Conservation (phyloP, 2,113 vertebrate species). For the Murina feae region DNA sequence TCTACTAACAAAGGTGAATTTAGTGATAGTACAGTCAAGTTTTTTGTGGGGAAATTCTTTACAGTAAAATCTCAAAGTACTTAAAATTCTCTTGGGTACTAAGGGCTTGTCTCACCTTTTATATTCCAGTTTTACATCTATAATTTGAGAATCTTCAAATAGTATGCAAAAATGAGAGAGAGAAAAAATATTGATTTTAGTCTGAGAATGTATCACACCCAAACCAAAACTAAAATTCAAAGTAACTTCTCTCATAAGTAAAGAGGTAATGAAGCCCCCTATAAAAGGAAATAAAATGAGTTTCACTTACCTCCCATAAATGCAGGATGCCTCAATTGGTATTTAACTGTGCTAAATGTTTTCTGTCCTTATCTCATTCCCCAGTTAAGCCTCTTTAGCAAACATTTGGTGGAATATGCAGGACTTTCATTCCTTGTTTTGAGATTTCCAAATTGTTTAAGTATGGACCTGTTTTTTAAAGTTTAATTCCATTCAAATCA, state of each 20-base stretch:
- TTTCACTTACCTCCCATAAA: conserved; percentile 42
- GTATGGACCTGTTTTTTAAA: conserved; percentile 38
- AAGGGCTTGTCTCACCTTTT: not conserved
- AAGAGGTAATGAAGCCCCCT: not conserved
- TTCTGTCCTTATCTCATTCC: not conserved
- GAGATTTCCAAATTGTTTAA: not conserved
- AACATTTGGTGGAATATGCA: not conserved
- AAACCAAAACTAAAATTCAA: conserved; percentile 45
- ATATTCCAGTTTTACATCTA: conserved; percentile 14
- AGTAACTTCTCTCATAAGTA: not conserved
- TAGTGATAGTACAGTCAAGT: not conserved
- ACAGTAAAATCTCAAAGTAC: not conserved
- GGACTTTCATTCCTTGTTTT: not conserved
- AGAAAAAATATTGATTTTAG: conserved; percentile 44
- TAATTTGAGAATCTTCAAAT: conserved; percentile 27
- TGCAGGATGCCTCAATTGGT: not conserved
- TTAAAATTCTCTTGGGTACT: not conserved
- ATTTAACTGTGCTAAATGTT: not conserved
- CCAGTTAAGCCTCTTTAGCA: not conserved
- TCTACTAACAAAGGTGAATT: not conserved
- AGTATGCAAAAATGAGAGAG: not conserved
- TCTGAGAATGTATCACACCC: not conserved
- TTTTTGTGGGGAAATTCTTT: not conserved
- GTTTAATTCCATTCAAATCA: conserved; percentile 27
- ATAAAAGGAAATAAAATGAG: not conserved